phyloP scores from a whole-genome alignment of 1,140 invertebrate species.

The Bombus balteatus region DNA sequence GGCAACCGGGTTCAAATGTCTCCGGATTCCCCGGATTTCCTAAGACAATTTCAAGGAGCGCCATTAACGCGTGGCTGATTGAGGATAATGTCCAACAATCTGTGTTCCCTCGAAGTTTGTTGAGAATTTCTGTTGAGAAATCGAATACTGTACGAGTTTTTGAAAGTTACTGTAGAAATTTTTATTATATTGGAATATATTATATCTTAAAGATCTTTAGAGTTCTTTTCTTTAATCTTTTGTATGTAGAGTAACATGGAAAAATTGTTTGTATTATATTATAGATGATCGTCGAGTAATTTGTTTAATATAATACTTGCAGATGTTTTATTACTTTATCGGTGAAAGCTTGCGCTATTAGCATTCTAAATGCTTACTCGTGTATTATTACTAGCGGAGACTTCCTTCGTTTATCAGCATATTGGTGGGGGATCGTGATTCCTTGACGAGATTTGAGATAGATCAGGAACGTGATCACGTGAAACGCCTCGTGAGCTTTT shows the following conservation, averaged over 20 bases:
- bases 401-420: conserved; percentile 23
- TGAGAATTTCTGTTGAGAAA: neutral
- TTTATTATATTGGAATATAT: neutral
- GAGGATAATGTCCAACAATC: neutral
- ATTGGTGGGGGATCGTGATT: conserved; percentile 7
- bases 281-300: neutral
- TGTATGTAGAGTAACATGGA: neutral
- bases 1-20: neutral
- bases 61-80: neutral
- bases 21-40: neutral
- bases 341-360: neutral
- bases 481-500: conserved; percentile 6
- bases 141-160: neutral
- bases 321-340: neutral
- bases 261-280: neutral
- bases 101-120: neutral
- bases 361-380: neutral
- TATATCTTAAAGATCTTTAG: neutral
- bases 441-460: conserved; percentile 13
- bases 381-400: neutral
- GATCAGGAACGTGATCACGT: conserved; percentile 20
- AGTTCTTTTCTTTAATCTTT: neutral
- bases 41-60: neutral
- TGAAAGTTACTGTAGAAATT: neutral
- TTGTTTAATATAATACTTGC: neutral